Conservation (phyloP, 2,113 vertebrate genomes). For the Rutilus rutilus region DNA sequence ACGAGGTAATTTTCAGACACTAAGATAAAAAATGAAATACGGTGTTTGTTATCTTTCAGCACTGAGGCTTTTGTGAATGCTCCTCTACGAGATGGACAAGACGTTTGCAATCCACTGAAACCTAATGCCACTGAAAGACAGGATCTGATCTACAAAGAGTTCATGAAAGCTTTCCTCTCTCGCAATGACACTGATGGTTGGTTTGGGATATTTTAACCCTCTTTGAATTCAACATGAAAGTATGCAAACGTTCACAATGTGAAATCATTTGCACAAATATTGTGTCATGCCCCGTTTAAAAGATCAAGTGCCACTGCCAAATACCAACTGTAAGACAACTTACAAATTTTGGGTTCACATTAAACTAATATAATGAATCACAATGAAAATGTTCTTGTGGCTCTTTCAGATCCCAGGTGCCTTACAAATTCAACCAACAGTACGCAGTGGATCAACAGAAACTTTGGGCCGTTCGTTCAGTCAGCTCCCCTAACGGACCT, state of each 20-base stretch:
- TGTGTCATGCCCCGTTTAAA: background rate
- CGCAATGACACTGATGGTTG: constrained; percentile 43
- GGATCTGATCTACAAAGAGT: constrained; percentile 25
- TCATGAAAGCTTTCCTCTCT: constrained; percentile 40
- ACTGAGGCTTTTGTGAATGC: background rate
- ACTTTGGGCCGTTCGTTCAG: constrained; percentile 43
- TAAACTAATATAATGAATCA: background rate
- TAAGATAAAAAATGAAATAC: background rate
- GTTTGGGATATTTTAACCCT: background rate
- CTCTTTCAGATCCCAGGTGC: constrained; percentile 46
- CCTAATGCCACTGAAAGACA: background rate
- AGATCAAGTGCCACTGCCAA: background rate
- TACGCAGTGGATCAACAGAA: constrained; percentile 44
- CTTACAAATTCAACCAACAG: background rate
- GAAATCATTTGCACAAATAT: background rate
- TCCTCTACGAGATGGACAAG: background rate
- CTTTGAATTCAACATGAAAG: background rate
- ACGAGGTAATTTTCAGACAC: background rate
- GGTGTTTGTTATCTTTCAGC: background rate
- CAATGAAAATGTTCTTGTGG: background rate
- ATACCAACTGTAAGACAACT: no score
- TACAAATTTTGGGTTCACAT: background rate
- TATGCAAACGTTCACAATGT: background rate
- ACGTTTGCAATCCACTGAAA: background rate
- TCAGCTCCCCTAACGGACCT: constrained; percentile 39